Conservation (phyloP, 2,113 vertebrate species). For the Phasianus colchicus region DNA sequence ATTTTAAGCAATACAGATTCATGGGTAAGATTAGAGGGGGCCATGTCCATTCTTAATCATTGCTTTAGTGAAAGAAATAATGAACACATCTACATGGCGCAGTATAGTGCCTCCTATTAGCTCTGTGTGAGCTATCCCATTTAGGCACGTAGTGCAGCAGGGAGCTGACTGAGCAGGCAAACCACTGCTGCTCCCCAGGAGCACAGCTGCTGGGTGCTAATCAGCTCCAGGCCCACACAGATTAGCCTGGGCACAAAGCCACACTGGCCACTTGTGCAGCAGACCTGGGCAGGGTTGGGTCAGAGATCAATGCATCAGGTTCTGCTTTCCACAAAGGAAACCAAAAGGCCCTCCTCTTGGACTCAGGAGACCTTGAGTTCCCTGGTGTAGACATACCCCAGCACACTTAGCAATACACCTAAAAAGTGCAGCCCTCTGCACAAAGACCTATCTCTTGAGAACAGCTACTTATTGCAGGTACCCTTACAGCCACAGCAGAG, state of each 20-base stretch:
- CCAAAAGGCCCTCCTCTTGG: neutral
- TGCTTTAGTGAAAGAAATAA: neutral
- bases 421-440: neutral
- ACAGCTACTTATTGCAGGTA: constrained; percentile 28
- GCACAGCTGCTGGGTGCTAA: neutral
- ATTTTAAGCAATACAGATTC: neutral
- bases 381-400: neutral
- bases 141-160: accelerated
- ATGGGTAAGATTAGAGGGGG: neutral
- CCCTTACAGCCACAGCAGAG: neutral
- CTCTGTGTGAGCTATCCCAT: neutral
- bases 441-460: neutral
- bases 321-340: neutral
- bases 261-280: neutral
- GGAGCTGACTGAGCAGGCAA: neutral
- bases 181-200: neutral
- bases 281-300: neutral
- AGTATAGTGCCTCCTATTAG: neutral
- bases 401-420: neutral
- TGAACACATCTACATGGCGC: neutral
- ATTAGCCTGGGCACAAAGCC: neutral
- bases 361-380: neutral
- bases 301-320: neutral
- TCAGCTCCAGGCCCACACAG: neutral
- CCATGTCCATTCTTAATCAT: neutral